These are phyloP conservation scores for Butorides virescens DNA, from an alignment of 2,113 vertebrate species.

Conservation along the genomic window DNA sequence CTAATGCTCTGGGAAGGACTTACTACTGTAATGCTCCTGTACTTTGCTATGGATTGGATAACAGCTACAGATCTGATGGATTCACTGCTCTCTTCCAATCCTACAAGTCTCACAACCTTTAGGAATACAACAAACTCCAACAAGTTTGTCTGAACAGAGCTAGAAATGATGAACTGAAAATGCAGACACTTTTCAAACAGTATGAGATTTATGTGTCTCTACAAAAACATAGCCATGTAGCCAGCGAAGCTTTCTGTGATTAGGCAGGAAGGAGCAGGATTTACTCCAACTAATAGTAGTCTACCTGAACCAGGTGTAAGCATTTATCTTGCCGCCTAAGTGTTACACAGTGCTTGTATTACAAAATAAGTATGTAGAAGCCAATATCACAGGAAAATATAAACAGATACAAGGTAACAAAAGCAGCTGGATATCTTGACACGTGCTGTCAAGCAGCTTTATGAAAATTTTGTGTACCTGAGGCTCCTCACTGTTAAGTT, in stretches of 20 bases:
- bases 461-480: background rate
- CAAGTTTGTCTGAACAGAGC: background rate
- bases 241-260: background rate
- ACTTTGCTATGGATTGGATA: background rate
- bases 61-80: background rate
- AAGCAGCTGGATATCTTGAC: background rate
- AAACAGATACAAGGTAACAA: background rate
- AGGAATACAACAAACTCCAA: background rate
- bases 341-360: background rate
- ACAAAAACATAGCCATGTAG: background rate
- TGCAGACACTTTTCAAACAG: background rate
- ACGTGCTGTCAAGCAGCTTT: background rate
- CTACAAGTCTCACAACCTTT: background rate
- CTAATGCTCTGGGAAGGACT: background rate
- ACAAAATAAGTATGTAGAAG: background rate
- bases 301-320: background rate
- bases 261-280: background rate
- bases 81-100: background rate
- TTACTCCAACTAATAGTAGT: background rate
- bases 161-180: background rate
- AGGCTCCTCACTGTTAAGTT: background rate
- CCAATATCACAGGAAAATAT: background rate
- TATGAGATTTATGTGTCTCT: background rate
- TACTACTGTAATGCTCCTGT: background rate
- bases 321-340: background rate